These are phyloP conservation scores for Stegana nigrithorax DNA, from an alignment of 2,888 invertebrate species.

Conservation along the genomic window DNA sequence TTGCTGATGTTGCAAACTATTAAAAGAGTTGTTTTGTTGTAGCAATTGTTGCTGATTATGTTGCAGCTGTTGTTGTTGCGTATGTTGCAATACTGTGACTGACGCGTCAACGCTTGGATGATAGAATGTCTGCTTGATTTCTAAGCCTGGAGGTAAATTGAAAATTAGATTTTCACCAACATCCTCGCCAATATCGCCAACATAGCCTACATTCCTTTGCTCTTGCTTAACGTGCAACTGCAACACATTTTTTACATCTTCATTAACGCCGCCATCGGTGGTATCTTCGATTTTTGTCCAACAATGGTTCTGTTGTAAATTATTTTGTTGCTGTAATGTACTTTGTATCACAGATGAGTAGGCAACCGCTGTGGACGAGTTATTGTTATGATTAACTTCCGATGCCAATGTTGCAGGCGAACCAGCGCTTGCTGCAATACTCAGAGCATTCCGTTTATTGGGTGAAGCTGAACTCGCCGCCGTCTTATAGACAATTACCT, in stretches of 20 bases:
- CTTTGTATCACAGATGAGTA: slow-evolving; percentile 84
- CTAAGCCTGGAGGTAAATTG: slow-evolving; percentile 61
- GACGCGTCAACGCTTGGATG: slow-evolving; percentile 36
- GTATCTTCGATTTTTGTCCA: slow-evolving; percentile 59
- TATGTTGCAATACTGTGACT: slow-evolving; percentile 46
- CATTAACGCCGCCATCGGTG: slow-evolving; percentile 37
- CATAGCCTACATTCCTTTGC: slow-evolving; percentile 59
- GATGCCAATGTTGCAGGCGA: slow-evolving; percentile 58
- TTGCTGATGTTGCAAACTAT: slow-evolving; percentile 38
- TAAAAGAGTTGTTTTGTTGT: slow-evolving; percentile 32
- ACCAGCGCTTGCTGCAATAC: slow-evolving; percentile 57
- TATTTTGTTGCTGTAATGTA: slow-evolving; percentile 50
- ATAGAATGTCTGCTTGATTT: slow-evolving; percentile 63
- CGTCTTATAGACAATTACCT: slow-evolving; percentile 66
- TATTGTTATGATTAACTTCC: slow-evolving; percentile 23
- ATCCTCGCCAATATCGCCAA: slow-evolving; percentile 43
- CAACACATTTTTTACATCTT: slow-evolving; percentile 63
- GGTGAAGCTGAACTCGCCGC: slow-evolving; percentile 45
- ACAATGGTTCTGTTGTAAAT: slow-evolving; percentile 49
- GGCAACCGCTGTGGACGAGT: slow-evolving; percentile 71
- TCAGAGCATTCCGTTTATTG: slow-evolving; percentile 51
- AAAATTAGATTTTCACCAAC: slow-evolving; percentile 62
- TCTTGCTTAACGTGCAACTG: slow-evolving; percentile 64
- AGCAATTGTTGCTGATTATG: slow-evolving; percentile 22
- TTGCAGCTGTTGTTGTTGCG: slow-evolving; percentile 44